These are phyloP conservation scores for Drosophila takahashii DNA, from an alignment of 1,140 invertebrate species.

Conservation along the genomic window DNA sequence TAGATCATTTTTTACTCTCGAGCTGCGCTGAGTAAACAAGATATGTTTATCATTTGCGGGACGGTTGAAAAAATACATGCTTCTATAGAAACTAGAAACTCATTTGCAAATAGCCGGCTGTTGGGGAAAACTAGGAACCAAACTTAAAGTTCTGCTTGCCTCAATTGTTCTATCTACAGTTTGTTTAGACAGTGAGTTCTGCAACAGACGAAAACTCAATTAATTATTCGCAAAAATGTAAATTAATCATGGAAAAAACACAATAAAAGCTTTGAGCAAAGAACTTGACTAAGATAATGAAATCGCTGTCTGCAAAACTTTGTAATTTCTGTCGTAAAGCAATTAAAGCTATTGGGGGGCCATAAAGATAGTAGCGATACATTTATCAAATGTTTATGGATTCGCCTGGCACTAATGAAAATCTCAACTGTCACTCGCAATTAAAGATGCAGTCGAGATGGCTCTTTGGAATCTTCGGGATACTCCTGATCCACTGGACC, in stretches of 20 bases:
- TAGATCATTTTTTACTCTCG: conserved; percentile 2
- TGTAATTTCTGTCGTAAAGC: neutral
- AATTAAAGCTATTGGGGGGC: neutral
- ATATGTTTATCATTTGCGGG: conserved; percentile 30
- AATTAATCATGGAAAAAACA: neutral
- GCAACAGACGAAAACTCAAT: neutral
- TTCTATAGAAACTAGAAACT: conserved; percentile 14
- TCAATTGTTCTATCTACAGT: conserved; percentile 9
- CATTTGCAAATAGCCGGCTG: conserved; percentile 20
- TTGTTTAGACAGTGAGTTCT: conserved; percentile 9
- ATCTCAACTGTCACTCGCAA: neutral
- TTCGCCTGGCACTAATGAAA: neutral
- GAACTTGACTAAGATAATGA: neutral
- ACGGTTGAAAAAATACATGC: conserved; percentile 7
- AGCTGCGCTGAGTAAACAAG: conserved; percentile 7
- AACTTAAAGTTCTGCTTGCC: conserved; percentile 11
- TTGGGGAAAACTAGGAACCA: conserved; percentile 1
- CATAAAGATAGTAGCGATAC: conserved; percentile 11
- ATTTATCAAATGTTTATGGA: conserved; percentile 18
- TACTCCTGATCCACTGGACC: conserved; percentile 1
- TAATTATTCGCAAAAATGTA: neutral
- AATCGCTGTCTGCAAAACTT: neutral
- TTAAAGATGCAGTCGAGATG: conserved; percentile 32
- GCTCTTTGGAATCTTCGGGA: neutral
- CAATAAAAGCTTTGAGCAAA: neutral